A percentile compares a stretch with the other conserved stretches of the same genome.
phyloP scores from a whole-genome alignment of 2,888 invertebrate genomes.

The Papilio demoleus region DNA sequence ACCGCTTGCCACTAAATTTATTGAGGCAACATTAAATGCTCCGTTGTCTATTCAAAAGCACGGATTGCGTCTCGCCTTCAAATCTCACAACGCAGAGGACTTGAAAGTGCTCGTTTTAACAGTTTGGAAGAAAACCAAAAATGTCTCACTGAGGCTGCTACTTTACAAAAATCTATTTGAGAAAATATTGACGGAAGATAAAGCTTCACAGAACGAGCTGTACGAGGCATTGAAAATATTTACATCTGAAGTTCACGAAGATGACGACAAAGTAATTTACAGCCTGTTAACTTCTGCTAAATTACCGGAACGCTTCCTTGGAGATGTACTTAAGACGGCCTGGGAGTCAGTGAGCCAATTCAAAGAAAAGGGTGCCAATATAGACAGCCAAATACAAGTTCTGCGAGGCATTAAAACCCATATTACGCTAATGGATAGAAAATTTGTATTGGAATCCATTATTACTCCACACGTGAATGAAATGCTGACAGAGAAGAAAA shows the following conservation, averaged over 20 bases:
- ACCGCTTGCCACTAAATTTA: slow-evolving; percentile 52
- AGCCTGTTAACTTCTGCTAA: slow-evolving; percentile 45
- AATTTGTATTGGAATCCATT: slow-evolving; percentile 49
- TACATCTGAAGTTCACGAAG: slow-evolving; percentile 53
- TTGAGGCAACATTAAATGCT: slow-evolving; percentile 54
- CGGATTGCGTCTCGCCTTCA: slow-evolving; percentile 61
- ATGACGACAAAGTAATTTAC: slow-evolving; percentile 60
- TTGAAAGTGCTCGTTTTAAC: slow-evolving; percentile 51
- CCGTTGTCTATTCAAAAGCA: slow-evolving; percentile 65
- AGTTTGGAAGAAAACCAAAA: slow-evolving; percentile 59
- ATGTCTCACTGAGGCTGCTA: slow-evolving; percentile 56
- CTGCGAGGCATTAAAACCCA: slow-evolving; percentile 48
- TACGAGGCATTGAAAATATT: slow-evolving; percentile 56
- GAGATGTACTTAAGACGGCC: slow-evolving; percentile 50
- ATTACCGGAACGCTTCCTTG: slow-evolving; percentile 50
- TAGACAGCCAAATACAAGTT: slow-evolving; percentile 47
- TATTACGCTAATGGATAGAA: slow-evolving; percentile 50
- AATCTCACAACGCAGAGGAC: slow-evolving; percentile 54
- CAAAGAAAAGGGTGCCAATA: slow-evolving; percentile 50
- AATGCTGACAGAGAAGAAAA: slow-evolving; percentile 47
- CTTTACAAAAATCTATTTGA: slow-evolving; percentile 55
- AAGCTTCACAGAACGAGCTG: slow-evolving; percentile 47
- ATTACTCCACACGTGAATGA: slow-evolving; percentile 52
- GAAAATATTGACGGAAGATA: slow-evolving; percentile 48
- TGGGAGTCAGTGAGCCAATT: slow-evolving; percentile 57